Base-by-base conservation (phyloP, 1,140 invertebrate species). In the Pseudachorutes palmiensis region DNA sequence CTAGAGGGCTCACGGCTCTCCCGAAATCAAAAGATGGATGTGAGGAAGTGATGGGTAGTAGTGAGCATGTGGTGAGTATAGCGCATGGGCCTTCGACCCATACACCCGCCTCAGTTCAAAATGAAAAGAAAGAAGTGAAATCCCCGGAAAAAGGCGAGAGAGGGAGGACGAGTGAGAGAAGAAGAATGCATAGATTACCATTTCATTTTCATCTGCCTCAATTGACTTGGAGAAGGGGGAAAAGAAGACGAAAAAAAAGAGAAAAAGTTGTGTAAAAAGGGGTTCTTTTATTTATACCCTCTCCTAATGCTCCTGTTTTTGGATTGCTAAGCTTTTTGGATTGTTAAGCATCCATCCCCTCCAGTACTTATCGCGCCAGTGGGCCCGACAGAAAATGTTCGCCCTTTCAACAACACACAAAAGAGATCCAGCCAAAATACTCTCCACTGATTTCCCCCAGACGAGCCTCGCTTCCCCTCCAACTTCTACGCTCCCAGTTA, bases 341-440 rank as follows among this genome's bases (percentile, higher is more conserved):
- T 55, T 55, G 51, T 55, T 55, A 63, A 68, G 67, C 67, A 62
- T 68, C 62, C 62, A 69, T 69, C 68, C 68, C 68, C 68, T 70
- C 68, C 68, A 68, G 68, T 72, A 72, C 66, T 72, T 72, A 72
- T 72, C 71, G 65, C 67, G 66, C 68, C 71, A 72, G 65, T 67
- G 70, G 70, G 64, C 51, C 71, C 65, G 71, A 70, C 71, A 72
- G 66, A 55, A 55, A 72, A 70, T 70, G 68, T 72, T 70, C 63
- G 68, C 69, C 71, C 71, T 72, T 72, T 72, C 71, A 72, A 72
- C 71, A 72, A 72, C 71, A 55, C 51, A 55, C 51, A 55, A 55
- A 55, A 72, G 68, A 72, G 69, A 70, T 68, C 69, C 71, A 72
- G 71, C 71, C 71, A 72, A 71, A 70, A 70, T 72, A 70, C 71